These are phyloP conservation scores for Callyntrura guangdongensis DNA, from an alignment of 2,888 invertebrate species.

Conservation along the genomic window DNA sequence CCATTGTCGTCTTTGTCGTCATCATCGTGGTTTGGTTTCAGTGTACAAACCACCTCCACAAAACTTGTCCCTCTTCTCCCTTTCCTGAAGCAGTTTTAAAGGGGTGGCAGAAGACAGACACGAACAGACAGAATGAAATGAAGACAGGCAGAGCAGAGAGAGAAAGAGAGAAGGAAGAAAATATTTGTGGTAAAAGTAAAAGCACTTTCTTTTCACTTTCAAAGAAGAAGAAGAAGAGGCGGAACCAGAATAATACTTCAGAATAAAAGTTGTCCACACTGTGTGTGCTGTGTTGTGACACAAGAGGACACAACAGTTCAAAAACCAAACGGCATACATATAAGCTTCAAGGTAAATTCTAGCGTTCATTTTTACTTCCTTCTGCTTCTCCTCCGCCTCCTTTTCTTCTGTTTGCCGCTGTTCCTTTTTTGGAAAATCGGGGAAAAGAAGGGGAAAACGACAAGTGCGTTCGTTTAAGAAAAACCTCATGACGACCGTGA, in stretches of 20 bases:
- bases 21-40: conserved; percentile 45
- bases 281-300: conserved; percentile 26
- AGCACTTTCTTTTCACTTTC: conserved; percentile 26
- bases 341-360: conserved; percentile 51
- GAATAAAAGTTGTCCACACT: conserved; percentile 37
- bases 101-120: conserved; percentile 49
- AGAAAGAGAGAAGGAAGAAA: conserved; percentile 23
- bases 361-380: not conserved
- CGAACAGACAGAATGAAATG: conserved; percentile 70
- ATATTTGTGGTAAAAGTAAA: conserved; percentile 25
- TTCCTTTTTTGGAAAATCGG: conserved; percentile 24
- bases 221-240: not conserved
- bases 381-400: not conserved
- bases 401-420: conserved; percentile 3
- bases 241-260: conserved; percentile 7
- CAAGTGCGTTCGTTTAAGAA: conserved; percentile 54
- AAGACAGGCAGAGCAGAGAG: conserved; percentile 64
- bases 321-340: conserved; percentile 39
- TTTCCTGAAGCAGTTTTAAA: conserved; percentile 65
- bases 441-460: conserved; percentile 51
- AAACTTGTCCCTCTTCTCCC: conserved; percentile 5
- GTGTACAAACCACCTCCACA: conserved; percentile 27
- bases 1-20: conserved; percentile 68
- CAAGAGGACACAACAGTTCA: conserved; percentile 31
- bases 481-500: conserved; percentile 67